These are phyloP conservation scores for Sternarchorhynchus goeldii DNA, from an alignment of 2,797 vertebrate species.

Conservation along the genomic window DNA sequence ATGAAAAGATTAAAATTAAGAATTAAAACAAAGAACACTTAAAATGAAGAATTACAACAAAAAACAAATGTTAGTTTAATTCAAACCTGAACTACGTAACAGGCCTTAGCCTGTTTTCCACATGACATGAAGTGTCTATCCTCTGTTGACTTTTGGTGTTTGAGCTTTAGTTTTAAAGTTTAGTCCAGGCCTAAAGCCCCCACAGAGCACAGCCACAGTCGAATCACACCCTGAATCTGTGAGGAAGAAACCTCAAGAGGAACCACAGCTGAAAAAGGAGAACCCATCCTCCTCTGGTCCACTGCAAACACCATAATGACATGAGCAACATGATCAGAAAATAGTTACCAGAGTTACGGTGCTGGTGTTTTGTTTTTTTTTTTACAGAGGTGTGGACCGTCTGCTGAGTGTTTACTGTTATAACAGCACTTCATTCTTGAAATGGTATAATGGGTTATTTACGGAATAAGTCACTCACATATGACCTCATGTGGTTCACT, in stretches of 20 bases:
- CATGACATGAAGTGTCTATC: neutral
- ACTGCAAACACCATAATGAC: too few relatives aligned
- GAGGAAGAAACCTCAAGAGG: too few relatives aligned
- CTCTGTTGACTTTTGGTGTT: neutral
- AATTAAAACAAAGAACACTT: neutral
- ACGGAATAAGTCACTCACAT: slow-evolving; percentile 46
- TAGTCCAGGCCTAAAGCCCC: too few relatives aligned
- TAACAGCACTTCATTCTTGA: slow-evolving; percentile 38
- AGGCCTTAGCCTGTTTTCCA: neutral
- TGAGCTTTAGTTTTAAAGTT: too few relatives aligned
- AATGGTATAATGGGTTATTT: slow-evolving; percentile 32
- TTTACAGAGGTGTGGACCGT: neutral
- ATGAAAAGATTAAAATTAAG: too few relatives aligned
- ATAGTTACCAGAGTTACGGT: too few relatives aligned
- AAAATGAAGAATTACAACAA: neutral
- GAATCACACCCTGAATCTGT: too few relatives aligned
- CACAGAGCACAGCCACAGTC: too few relatives aligned
- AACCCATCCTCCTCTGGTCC: too few relatives aligned
- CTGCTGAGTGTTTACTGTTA: slow-evolving; percentile 12
- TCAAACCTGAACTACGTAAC: slow-evolving; percentile 1
- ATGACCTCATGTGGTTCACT: slow-evolving; percentile 55
- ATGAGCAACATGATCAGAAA: too few relatives aligned
- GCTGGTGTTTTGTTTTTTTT: neutral
- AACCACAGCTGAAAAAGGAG: too few relatives aligned
- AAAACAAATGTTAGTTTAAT: neutral